phyloP scores from a whole-genome alignment of 1,140 invertebrate species.

The Aplysia californica region DNA sequence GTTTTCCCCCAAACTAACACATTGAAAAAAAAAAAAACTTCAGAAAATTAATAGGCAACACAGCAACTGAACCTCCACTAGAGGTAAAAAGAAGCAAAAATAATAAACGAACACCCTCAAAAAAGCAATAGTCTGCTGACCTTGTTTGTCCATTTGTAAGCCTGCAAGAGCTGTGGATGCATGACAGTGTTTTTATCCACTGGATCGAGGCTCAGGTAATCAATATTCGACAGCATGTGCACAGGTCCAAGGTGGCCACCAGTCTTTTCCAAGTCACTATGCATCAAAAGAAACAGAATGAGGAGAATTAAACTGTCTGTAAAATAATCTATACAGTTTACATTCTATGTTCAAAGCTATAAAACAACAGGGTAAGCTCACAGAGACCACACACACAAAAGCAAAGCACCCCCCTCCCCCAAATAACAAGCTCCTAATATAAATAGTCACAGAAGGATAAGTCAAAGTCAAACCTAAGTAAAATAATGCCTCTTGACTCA shows the following conservation, averaged over 20 bases:
- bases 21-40: neutral
- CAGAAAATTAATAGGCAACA: neutral
- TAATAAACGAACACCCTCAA: neutral
- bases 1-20: too few species aligned
- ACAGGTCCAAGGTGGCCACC: slow-evolving; percentile 38
- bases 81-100: neutral
- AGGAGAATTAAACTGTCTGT: neutral
- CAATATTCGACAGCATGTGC: slow-evolving; percentile 48
- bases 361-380: too few species aligned
- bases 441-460: too few species aligned
- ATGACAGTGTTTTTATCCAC: slow-evolving; percentile 54
- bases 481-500: too few species aligned
- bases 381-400: too few species aligned
- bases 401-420: too few species aligned
- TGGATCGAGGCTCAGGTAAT: slow-evolving; percentile 53
- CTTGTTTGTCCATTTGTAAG: slow-evolving; percentile 63
- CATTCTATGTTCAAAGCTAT: too few species aligned
- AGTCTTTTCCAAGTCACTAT: slow-evolving; percentile 57
- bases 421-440: too few species aligned
- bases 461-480: too few species aligned
- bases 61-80: too few species aligned
- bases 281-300: neutral
- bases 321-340: too few species aligned
- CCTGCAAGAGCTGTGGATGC: slow-evolving; percentile 51
- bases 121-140: too few species aligned